These are phyloP conservation scores for Meteorus sp. DNA, from an alignment of 1,140 invertebrate genomes.

Conservation along the genomic window DNA sequence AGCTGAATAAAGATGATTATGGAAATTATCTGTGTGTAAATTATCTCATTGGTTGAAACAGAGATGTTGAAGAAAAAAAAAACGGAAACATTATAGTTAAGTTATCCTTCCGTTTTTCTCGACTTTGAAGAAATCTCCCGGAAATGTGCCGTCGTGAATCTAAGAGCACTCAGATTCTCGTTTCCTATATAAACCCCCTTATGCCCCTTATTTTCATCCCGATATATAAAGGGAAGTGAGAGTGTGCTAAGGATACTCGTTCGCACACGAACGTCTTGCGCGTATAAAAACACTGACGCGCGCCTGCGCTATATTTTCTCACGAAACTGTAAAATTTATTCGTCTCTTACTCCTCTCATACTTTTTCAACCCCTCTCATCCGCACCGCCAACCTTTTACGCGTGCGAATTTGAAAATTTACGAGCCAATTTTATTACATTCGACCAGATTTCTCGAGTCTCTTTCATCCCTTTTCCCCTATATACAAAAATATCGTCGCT, in stretches of 20 bases:
- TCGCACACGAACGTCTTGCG: not conserved
- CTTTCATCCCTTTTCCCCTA: not conserved
- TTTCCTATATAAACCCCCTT: constrained; percentile 12
- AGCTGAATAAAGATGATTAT: too few species aligned
- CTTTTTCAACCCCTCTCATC: too few species aligned
- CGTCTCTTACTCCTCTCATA: constrained; percentile 15
- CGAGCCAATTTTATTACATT: constrained; percentile 34
- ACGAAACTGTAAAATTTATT: constrained; percentile 23
- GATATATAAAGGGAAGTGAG: too few species aligned
- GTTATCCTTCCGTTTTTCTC: not conserved
- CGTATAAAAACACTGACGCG: constrained; percentile 11
- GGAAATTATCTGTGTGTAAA: too few species aligned
- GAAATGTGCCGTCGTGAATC: constrained; percentile 7
- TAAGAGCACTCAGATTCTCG: constrained; percentile 17
- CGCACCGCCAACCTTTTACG: not conserved
- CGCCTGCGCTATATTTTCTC: constrained; percentile 5
- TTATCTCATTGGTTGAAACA: too few species aligned
- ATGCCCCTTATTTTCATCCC: too few species aligned
- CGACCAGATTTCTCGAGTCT: constrained; percentile 24
- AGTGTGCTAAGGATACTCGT: not conserved
- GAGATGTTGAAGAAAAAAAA: too few species aligned
- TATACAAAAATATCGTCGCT: too few species aligned
- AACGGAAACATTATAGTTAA: too few species aligned
- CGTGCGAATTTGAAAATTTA: constrained; percentile 33
- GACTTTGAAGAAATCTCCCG: not conserved